Base-by-base conservation (phyloP, 2,797 vertebrate species). In the Poeciliopsis infans region DNA sequence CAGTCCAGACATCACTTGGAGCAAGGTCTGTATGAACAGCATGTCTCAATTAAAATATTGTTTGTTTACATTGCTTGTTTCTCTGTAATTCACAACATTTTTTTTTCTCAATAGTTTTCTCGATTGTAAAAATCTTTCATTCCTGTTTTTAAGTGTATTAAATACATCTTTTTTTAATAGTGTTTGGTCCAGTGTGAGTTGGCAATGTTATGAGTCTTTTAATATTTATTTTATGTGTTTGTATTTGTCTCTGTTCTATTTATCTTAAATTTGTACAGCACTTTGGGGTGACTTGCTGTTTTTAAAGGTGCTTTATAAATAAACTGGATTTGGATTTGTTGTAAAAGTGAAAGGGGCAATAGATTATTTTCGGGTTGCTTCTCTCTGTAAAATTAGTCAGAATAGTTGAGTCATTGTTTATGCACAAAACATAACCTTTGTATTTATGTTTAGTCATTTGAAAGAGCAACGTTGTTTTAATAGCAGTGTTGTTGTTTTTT, bases 1-100 rank as follows among this genome's bases (percentile, higher is more conserved):
- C 45, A 93, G 95, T 76, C 98, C 98, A 0, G 92, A 96, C 36
- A 95, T 99, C 79, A 91, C 93, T 72, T 99, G 98, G 98, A 95
- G 97, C 53, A 99, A 98, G 97, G 98, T 99, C 47, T 74, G 87
- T 89, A 36, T 46, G 23, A 57, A 2, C 4, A 47, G 64, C 69
- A 45, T 1, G 18, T 46, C 15, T 73, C 2, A 18, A 0, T 59
- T 69, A 20, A 23, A 45, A 4, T 15, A 41, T 41, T 41, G 39
- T 41, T 41, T 41, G 39, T 41, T 41, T 41, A 41, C 31, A 33
- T 61, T 61, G 28, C 33, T 61, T 61, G 59, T 7, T 61, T 61
- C 16, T 33, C 15, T 16, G 31, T 33, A 3, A 33, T 25, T 33
- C 59, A 18, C 7, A 11, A 5, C 20, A 18, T 18, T 41, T 68